A percentile compares a stretch with the other conserved stretches of the same genome.
These are phyloP conservation scores for Drosophila repletoides DNA, from an alignment of 1,140 invertebrate species.

Conservation along the genomic window DNA sequence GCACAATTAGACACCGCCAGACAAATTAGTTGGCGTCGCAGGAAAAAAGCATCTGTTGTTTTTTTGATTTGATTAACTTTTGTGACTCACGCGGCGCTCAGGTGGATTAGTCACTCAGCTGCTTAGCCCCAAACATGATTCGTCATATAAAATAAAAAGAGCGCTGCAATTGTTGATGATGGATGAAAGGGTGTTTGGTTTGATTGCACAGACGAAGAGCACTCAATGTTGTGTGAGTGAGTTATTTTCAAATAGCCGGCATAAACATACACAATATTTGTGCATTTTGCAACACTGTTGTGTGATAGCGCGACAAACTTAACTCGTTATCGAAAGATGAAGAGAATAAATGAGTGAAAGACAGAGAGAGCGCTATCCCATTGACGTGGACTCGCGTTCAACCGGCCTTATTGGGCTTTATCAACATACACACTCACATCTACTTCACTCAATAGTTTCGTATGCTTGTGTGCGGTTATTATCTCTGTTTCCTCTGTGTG, in stretches of 20 bases:
- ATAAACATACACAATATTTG: constrained; percentile 6
- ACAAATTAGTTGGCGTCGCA: constrained; percentile 36
- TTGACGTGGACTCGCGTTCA: too few species aligned
- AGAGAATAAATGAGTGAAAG: background rate
- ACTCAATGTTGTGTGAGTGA: background rate
- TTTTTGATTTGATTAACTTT: constrained; percentile 14
- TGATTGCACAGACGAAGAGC: background rate
- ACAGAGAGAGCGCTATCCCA: constrained; percentile 15
- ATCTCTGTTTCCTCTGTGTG: constrained; percentile 53
- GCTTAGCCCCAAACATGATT: constrained; percentile 29
- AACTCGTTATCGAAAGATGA: constrained; percentile 1
- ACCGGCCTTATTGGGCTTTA: constrained; percentile 54
- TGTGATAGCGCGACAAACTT: constrained; percentile 23
- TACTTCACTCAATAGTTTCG: constrained; percentile 41
- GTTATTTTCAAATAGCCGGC: constrained; percentile 7
- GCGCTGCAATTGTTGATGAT: constrained; percentile 30
- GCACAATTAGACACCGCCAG: constrained; percentile 45
- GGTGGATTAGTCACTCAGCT: constrained; percentile 49
- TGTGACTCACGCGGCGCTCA: constrained; percentile 28
- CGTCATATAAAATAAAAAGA: constrained; percentile 41
- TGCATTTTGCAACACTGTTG: constrained; percentile 28
- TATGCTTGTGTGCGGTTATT: constrained; percentile 44
- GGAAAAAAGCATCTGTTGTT: constrained; percentile 10
- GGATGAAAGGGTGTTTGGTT: constrained; percentile 42
- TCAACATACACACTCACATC: constrained; percentile 17